Evolutionary conservation across 2,888 invertebrate species (phyloP), one percentile per base, ranked within the genome.

Genomic region (Parascotia fuliginaria): DNA sequence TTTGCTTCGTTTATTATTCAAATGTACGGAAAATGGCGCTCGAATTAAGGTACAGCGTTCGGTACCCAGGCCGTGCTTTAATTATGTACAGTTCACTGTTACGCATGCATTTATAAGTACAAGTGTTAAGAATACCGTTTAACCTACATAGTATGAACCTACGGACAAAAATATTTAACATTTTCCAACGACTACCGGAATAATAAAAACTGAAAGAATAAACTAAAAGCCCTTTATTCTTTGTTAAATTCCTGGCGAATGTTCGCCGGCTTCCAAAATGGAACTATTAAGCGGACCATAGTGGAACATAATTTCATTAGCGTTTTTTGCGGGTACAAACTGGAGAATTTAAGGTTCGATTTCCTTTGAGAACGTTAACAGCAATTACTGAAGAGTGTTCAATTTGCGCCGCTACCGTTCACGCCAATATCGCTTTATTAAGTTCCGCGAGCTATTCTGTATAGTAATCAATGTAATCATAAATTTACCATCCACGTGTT

Each of bases 301-400:
- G 46, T 37, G 33, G 46, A 50, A 43, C 44, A 36, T 42, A 31
- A 53, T 50, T 57, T 48, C 36, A 48, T 50, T 53, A 48, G 51
- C 13, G 19, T 44, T 50, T 57, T 57, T 47, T 42, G 29, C 36
- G 27, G 28, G n/a, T 34, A 49, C 48, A 42, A 48, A 42, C 43
- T 33, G 15, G 24, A 41, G 31, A 28, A 38, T 53, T 44, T 57
- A 60, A 62, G 57, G 60, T 67, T 37, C 49, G 54, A 59, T 67
- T 60, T 63, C 34, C 46, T 53, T 39, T 44, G 49, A 45, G 50
- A 60, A 38, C 49, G 42, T 60, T 43, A 59, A 42, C 44, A 55
- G 55, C 42, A 61, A 67, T 65, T 69, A 65, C 58, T 56, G 51
- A 42, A 34, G 54, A 60, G 42, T 42, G 46, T 39, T 50, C 57